A percentile compares a stretch with the other conserved stretches of the same genome.
Evolutionary conservation across 1,140 invertebrate species (phyloP).

Genomic region (Brachionus plicatilis): DNA sequence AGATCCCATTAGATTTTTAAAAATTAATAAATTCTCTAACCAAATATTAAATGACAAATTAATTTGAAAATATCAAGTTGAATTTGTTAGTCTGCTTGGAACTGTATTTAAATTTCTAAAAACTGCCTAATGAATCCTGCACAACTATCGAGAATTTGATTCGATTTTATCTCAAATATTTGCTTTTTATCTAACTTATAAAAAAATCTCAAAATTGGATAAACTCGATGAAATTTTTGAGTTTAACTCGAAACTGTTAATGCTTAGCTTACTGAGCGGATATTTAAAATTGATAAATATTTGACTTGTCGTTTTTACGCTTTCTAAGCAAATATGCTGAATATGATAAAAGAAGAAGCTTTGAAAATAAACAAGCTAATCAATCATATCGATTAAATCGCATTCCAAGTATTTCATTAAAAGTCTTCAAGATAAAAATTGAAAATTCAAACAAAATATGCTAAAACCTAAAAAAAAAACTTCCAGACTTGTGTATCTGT

Average conservation of each 20-base stretch:
- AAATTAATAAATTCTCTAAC: slow-evolving; percentile 4
- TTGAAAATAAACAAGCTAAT: neutral
- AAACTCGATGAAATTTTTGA: neutral
- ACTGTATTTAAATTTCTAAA: neutral
- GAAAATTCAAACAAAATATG: neutral
- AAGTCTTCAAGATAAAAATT: neutral
- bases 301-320: slow-evolving; percentile 27
- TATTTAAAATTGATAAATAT: slow-evolving; percentile 31
- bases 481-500: neutral
- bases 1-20: neutral
- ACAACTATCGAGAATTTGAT: neutral
- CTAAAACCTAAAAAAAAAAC: neutral
- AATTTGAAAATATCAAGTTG: slow-evolving; percentile 29
- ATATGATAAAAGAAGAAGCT: neutral
- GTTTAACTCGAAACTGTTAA: neutral
- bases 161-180: neutral
- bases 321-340: slow-evolving; percentile 7
- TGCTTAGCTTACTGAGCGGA: slow-evolving; percentile 4
- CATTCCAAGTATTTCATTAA: neutral
- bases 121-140: neutral
- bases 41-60: slow-evolving; percentile 33
- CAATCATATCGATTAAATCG: neutral
- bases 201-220: neutral
- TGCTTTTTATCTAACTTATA: neutral
- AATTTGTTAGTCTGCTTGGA: neutral